Evolutionary conservation across 1,140 invertebrate genomes (phyloP), one percentile per base, ranked within the genome.

Genomic region (Calephelis virginiensis): DNA sequence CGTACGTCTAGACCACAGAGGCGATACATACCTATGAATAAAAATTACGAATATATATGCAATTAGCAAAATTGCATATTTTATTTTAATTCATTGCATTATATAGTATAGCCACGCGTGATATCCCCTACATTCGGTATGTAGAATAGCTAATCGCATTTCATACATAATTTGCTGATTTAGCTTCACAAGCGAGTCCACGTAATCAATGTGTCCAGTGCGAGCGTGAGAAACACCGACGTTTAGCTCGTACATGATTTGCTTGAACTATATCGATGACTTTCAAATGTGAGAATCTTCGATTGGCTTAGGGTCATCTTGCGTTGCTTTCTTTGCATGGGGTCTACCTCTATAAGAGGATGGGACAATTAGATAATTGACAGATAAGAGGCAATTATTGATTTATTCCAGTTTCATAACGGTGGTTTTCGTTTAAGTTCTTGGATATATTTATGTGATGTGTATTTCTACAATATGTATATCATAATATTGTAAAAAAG

Each of bases 201-300:
- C 37, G 53, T 56, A 56, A 59, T 38, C 56, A 59, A 59, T 12
- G 56, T 59, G 56, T 59, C 56, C 56, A 38, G 37, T 59, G 56
- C 12, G n/a, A 59, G 56, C 56, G 56, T 59, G 56, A 59, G 53
- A 59, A 59, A 38, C 14, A 38, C 53, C 17, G 53, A 59, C 53
- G 53, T 59, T 59, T n/a, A 59, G 28, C 53, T 38, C 37, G 53
- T 59, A 59, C 53, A 59, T 59, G 37, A 59, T 59, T 59, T 59
- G 53, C 53, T 59, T 59, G 53, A 37, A 59, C 53, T 59, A 59
- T 11, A 59, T 59, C 53, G 53, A n/a, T 59, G 53, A 59, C 53
- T 59, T 59, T 59, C 53, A 59, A 59, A 59, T 59, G 53, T 59
- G 53, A 59, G 37, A 59, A 59, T 59, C 53, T 59, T 59, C 28